Evolutionary conservation across 1,140 invertebrate species (phyloP).

Genomic region (Penaeus japonicus): DNA sequence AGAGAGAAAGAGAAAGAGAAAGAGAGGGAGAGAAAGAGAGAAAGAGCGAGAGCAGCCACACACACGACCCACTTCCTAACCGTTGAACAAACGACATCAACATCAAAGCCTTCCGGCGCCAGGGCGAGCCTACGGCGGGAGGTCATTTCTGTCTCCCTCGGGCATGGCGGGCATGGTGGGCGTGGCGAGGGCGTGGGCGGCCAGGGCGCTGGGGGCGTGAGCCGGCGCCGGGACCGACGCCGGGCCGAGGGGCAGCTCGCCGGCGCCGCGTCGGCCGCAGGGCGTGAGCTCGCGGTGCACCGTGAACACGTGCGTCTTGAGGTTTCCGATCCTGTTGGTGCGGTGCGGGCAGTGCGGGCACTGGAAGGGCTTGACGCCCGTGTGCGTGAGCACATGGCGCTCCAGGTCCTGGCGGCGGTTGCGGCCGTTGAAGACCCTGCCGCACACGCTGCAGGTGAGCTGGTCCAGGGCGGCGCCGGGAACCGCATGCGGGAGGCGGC

Average conservation of each 20-base stretch:
- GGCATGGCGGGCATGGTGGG: not conserved
- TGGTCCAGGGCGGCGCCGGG: not conserved
- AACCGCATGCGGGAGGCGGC: not conserved
- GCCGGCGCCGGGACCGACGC: not conserved
- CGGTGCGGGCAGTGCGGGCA: constrained; percentile 62
- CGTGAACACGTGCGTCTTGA: constrained; percentile 49
- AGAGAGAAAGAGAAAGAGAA: not conserved
- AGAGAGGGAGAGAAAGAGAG: no score
- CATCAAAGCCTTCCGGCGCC: no score
- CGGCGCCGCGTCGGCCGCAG: not conserved
- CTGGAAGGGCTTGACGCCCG: constrained; percentile 61
- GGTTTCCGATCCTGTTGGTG: constrained; percentile 52
- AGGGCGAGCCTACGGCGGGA: not conserved
- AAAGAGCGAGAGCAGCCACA: no score
- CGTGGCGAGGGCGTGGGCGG: not conserved
- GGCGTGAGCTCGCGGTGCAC: constrained; percentile 39
- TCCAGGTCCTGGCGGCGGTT: constrained; percentile 75
- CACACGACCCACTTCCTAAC: no score
- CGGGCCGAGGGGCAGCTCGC: not conserved
- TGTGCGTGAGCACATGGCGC: constrained; percentile 71
- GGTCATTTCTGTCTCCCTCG: not conserved
- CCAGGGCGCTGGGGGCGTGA: not conserved
- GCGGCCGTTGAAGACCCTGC: constrained; percentile 77
- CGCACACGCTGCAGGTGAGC: constrained; percentile 61
- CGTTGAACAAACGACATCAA: no score